Percentiles rank a stretch among this genome's conserved stretches.
Conservation (phyloP, 2,888 invertebrate species). For the Clusia tigrina region DNA sequence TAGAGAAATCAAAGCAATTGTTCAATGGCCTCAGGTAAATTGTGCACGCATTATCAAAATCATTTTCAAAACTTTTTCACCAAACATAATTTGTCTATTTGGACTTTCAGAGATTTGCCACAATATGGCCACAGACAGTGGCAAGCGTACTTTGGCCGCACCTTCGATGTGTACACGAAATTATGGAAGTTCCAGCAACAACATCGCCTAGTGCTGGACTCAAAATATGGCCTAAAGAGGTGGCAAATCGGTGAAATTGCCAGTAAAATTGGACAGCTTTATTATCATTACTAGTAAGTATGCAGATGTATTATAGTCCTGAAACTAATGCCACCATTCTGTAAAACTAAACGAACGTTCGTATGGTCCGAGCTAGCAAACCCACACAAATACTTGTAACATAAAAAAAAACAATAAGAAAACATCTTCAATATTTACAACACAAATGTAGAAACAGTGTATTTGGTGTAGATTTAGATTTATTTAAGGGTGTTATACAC, state of each 20-base stretch:
- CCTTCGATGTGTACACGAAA: constrained; percentile 97
- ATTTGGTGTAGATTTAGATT: no score
- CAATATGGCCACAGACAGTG: constrained; percentile 98
- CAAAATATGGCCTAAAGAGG: constrained; percentile 92
- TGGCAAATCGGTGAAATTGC: constrained; percentile 99
- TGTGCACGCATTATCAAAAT: no score
- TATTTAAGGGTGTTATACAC: no score
- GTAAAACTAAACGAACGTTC: neutral
- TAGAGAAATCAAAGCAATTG: constrained; percentile 96
- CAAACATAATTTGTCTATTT: neutral
- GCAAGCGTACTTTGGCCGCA: constrained; percentile 96
- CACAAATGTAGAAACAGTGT: no score
- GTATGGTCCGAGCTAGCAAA: no score
- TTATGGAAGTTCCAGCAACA: constrained; percentile 99
- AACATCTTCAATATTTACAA: no score
- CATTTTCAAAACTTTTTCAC: no score
- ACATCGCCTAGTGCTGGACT: constrained; percentile 88
- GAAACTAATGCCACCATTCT: neutral
- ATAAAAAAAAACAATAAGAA: no score
- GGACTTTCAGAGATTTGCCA: constrained; percentile 82
- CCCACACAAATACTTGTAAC: no score
- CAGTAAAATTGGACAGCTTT: constrained; percentile 97
- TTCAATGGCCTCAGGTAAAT: constrained; percentile 91
- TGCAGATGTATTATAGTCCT: constrained; percentile 4
- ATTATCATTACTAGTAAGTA: constrained; percentile 97